Base-by-base conservation (phyloP, 2,113 vertebrate genomes). In the Microcebus lehilahytsara region DNA sequence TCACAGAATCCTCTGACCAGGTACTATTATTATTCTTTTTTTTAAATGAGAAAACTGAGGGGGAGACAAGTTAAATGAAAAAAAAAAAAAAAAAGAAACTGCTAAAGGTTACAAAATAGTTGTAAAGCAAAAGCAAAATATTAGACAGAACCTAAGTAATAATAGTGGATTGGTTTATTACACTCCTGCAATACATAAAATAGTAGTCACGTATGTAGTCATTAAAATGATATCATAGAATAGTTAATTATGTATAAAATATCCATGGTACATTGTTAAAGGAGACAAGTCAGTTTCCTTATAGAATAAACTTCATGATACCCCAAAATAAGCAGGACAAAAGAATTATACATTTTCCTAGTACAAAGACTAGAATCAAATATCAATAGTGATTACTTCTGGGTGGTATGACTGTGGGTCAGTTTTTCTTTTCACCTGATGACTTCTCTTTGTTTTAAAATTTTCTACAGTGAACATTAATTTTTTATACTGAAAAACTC, bases 201-300 rank as follows among this genome's bases (percentile, higher is more conserved):
- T n/a, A 22, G 5, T 67, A 69, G 85, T 91, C 51, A 60, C 40
- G 20, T 85, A 62, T 27, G 60, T 62, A 51, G 12, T 46, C 34
- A 74, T 91, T 93, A 85, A 69, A 91, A 46, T 91, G 22, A 60
- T 85, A 66, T 66, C 88, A 1, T 27, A 93, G 56, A 95, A 51
- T 53, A 53, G 5, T 88, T 96, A 92, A 92, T 93, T 53, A 62
- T 9, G 77, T 75, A 40, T 40, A 58, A 91, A 93, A 67, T 69
- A 2, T 83, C 78, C n/a, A 75, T 37, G 9, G 85, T 74, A 93
- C 25, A 85, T 62, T 89, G 7, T 93, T 86, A 91, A 89, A 42
- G 78, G 22, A 83, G 91, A 91, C 4, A 93, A 81, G 12, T 23
- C 91, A 91, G 10, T 27, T 96, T 93, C 10, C 14, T 32, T 95